Percentiles rank a stretch among this genome's conserved stretches.
These are phyloP conservation scores for Cheilosia soror DNA, from an alignment of 2,888 invertebrate species.

Conservation along the genomic window DNA sequence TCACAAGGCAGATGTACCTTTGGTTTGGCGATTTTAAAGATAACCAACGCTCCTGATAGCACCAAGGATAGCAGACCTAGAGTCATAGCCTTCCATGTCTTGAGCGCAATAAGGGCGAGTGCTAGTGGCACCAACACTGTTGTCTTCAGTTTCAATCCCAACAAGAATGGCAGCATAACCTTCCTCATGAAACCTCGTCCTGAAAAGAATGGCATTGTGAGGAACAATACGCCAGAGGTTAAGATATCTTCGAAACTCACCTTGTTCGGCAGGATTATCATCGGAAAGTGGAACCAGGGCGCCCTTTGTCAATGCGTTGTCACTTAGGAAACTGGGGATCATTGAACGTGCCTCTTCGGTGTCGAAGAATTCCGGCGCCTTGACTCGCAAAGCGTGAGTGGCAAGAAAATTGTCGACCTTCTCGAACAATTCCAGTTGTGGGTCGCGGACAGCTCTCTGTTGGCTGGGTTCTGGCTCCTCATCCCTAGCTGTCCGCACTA, in stretches of 20 bases:
- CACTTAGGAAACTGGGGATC: slow-evolving; percentile 81
- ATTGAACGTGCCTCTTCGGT: slow-evolving; percentile 81
- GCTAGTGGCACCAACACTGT: slow-evolving; percentile 92
- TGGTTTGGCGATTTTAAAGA: slow-evolving; percentile 94
- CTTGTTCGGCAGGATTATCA: slow-evolving; percentile 81
- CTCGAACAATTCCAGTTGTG: slow-evolving; percentile 86
- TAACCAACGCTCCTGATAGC: slow-evolving; percentile 92
- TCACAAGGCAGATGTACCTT: slow-evolving; percentile 85
- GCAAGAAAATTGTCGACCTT: slow-evolving; percentile 90
- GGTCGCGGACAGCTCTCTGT: slow-evolving; percentile 79
- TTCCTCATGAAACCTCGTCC: slow-evolving; percentile 93
- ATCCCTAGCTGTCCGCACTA: slow-evolving; percentile 86
- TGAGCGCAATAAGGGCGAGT: slow-evolving; percentile 92
- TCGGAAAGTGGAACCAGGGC: slow-evolving; percentile 89
- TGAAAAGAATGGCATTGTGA: slow-evolving; percentile 80
- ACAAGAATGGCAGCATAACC: slow-evolving; percentile 92
- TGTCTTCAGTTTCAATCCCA: slow-evolving; percentile 94
- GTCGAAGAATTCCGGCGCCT: slow-evolving; percentile 87
- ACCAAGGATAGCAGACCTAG: slow-evolving; percentile 93
- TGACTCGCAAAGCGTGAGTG: slow-evolving; percentile 90
- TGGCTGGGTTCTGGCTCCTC: slow-evolving; percentile 80
- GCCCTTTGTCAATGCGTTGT: slow-evolving; percentile 86
- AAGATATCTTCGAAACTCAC: slow-evolving; percentile 72
- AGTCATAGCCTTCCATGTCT: slow-evolving; percentile 95
- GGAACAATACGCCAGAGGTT: neutral